Evolutionary conservation across 2,888 invertebrate genomes (phyloP), one percentile per base, ranked within the genome.

Genomic region (Scrobipalpa atriplicella): DNA sequence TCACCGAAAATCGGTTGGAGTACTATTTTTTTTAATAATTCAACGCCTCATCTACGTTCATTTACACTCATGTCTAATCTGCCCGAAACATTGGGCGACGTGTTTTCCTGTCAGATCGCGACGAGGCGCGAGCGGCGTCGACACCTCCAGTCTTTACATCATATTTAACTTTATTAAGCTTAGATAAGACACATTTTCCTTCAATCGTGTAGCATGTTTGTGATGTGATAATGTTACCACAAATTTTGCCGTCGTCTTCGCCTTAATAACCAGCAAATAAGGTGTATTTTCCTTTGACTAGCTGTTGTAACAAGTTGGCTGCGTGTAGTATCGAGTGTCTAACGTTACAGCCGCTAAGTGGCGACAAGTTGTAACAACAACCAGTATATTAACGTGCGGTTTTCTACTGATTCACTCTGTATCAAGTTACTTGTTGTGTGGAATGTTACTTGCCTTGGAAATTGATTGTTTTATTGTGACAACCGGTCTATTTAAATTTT

Each of bases 351-450:
- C 71, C 73, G 75, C 80, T 86, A 87, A 89, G 90, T 88, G 90
- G 83, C 82, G 86, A 86, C 89, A 84, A 80, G 78, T 86, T 87
- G 83, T 84, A 88, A 90, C 80, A 90, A 90, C 90, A 90, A 81
- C 82, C 79, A 80, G 81, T 85, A 79, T 87, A 85, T 86, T 83
- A 84, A 81, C 72, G 38, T 76, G 74, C 71, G 72, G 74, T 72
- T 71, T 68, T 67, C 66, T 72, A 75, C 67, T 66, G 72, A 73
- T 77, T 77, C 73, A 77, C 58, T 58, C 58, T 29, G 77, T 81
- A 76, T 83, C 80, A 68, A 74, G 69, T 69, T 58, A 36, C 58
- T n/a, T 29, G 10, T 9, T 9, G 21, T 21, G 54, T 9, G 11
- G 11, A 54, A 11, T 54, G 47, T 47, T 47, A 16, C 16, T 47